Conservation (phyloP, 2,113 vertebrate species). For the Notarius quadriscutis region DNA sequence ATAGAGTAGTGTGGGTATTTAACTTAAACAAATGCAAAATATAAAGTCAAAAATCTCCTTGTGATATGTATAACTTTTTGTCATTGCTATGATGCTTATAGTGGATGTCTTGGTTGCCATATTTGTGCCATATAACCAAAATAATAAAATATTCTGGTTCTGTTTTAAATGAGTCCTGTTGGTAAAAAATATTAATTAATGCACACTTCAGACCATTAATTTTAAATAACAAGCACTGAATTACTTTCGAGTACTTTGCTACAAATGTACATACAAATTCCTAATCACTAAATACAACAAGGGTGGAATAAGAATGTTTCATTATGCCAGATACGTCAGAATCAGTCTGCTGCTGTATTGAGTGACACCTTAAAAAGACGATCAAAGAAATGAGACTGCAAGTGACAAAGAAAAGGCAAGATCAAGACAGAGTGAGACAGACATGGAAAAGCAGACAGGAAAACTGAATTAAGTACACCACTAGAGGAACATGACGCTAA, state of each 20-base stretch:
- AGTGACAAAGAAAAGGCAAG: not conserved
- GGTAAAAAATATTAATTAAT: not conserved
- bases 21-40: not conserved
- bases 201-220: not conserved
- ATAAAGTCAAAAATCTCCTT: not conserved
- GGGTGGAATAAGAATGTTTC: not conserved
- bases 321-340: not conserved
- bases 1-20: no score
- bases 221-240: not conserved
- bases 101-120: not conserved
- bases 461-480: slow-evolving; percentile 7
- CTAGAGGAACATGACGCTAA: slow-evolving; percentile 64
- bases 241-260: not conserved
- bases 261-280: not conserved
- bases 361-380: not conserved
- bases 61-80: not conserved
- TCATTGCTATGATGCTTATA: not conserved
- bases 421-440: not conserved
- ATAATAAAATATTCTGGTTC: not conserved
- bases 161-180: not conserved
- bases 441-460: not conserved
- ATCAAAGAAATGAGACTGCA: not conserved
- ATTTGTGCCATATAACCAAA: not conserved
- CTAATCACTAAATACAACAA: not conserved
- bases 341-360: not conserved